These are phyloP conservation scores for Trochalopteron elliotii DNA, from an alignment of 2,113 vertebrate genomes.

Conservation along the genomic window DNA sequence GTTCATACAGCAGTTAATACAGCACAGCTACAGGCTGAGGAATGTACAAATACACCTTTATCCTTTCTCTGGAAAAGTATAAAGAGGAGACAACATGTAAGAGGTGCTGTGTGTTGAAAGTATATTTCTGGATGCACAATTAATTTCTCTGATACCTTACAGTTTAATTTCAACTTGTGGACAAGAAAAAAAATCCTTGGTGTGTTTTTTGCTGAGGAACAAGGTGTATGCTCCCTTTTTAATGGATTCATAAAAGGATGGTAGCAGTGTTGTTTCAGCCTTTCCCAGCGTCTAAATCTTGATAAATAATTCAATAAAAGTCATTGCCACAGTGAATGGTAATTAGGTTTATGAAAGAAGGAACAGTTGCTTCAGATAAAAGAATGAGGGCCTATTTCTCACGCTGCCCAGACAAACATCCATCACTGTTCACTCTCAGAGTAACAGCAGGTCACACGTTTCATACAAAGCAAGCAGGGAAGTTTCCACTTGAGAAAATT, in stretches of 20 bases:
- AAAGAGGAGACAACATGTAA: not conserved
- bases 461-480: not conserved
- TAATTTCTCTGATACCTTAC: not conserved
- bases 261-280: not conserved
- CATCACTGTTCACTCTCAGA: not conserved
- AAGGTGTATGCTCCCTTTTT: not conserved
- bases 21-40: not conserved
- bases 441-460: not conserved
- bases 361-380: not conserved
- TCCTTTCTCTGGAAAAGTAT: not conserved
- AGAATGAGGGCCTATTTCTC: not conserved
- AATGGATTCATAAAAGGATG: not conserved
- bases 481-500: not conserved
- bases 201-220: not conserved
- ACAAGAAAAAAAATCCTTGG: not conserved
- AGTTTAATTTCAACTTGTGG: not conserved
- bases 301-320: conserved; percentile 29
- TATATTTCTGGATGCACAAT: not conserved
- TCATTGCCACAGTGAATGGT: not conserved
- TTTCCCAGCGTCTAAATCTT: not conserved
- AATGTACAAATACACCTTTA: not conserved
- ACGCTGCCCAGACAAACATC: not conserved
- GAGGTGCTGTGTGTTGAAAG: not conserved
- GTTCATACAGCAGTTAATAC: not conserved
- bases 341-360: not conserved